Percentiles rank a stretch among this genome's conserved stretches.
Conservation (phyloP, 2,797 vertebrate species). For the Microctenopoma steveboyesi region DNA sequence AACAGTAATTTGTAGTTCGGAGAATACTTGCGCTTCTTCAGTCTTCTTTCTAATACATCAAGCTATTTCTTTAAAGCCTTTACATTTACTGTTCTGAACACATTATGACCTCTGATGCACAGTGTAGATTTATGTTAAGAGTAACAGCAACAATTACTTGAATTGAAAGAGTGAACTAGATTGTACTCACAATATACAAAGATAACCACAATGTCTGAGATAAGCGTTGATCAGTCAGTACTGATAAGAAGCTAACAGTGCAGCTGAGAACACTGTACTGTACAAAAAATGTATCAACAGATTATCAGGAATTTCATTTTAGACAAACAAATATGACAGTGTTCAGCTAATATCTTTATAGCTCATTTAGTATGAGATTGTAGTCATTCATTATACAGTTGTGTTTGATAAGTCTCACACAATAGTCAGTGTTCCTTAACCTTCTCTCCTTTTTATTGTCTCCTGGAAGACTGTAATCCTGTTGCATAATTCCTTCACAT, state of each 20-base stretch:
- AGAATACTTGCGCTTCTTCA: background rate
- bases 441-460: background rate
- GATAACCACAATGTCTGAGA: background rate
- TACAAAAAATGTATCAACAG: background rate
- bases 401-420: background rate
- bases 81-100: background rate
- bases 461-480: background rate
- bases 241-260: conserved; percentile 25
- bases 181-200: background rate
- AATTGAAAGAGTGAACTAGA: background rate
- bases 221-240: conserved; percentile 4
- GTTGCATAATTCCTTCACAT: background rate
- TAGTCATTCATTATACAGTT: background rate
- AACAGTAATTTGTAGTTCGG: background rate
- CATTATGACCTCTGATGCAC: background rate
- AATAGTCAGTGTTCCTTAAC: background rate
- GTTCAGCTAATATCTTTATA: background rate
- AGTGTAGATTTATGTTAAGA: too few relatives aligned
- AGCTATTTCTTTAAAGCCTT: background rate
- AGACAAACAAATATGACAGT: background rate
- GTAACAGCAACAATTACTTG: background rate
- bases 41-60: background rate
- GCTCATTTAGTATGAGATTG: background rate
- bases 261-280: background rate
- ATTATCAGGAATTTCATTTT: background rate